These are phyloP conservation scores for Scarus forsteni DNA, from an alignment of 2,797 vertebrate genomes.

Conservation along the genomic window DNA sequence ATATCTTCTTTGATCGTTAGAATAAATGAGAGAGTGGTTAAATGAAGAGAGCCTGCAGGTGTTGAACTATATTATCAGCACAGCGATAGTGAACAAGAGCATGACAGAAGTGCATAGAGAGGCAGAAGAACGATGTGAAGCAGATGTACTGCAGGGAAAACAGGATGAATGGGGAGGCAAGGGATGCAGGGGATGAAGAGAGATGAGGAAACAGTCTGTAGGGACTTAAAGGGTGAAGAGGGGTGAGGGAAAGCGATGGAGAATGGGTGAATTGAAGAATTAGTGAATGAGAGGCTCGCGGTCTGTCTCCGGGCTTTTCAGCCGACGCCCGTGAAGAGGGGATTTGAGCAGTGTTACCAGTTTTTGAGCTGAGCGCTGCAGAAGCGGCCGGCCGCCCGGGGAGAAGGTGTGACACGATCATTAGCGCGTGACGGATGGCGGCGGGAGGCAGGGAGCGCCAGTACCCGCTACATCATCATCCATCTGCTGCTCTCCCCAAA, in stretches of 20 bases:
- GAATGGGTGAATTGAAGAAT: conserved; percentile 54
- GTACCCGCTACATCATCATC: conserved; percentile 80
- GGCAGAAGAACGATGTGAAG: conserved; percentile 32
- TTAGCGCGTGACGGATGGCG: conserved; percentile 83
- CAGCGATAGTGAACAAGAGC: conserved; percentile 13
- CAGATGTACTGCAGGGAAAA: conserved; percentile 43
- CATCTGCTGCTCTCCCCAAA: conserved; percentile 78
- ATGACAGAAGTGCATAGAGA: conserved; percentile 24
- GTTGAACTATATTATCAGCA: conserved; percentile 3
- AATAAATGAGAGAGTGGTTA: conserved; percentile 18
- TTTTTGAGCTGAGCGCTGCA: conserved; percentile 82
- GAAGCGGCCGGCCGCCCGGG: conserved; percentile 76
- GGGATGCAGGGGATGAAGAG: conserved; percentile 52
- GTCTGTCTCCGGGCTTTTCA: conserved; percentile 66
- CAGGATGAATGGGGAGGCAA: conserved; percentile 52
- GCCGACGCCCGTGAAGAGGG: conserved; percentile 60
- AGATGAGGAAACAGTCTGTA: conserved; percentile 60
- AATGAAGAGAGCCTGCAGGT: conserved; percentile 26
- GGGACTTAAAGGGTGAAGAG: conserved; percentile 73
- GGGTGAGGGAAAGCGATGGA: conserved; percentile 58
- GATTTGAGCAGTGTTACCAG: conserved; percentile 70
- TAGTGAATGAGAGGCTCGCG: conserved; percentile 62
- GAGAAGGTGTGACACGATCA: conserved; percentile 84
- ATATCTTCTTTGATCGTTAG: conserved; percentile 12
- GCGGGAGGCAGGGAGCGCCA: conserved; percentile 77